Conservation (phyloP, 2,113 vertebrate species). For the Phocoena sinus region DNA sequence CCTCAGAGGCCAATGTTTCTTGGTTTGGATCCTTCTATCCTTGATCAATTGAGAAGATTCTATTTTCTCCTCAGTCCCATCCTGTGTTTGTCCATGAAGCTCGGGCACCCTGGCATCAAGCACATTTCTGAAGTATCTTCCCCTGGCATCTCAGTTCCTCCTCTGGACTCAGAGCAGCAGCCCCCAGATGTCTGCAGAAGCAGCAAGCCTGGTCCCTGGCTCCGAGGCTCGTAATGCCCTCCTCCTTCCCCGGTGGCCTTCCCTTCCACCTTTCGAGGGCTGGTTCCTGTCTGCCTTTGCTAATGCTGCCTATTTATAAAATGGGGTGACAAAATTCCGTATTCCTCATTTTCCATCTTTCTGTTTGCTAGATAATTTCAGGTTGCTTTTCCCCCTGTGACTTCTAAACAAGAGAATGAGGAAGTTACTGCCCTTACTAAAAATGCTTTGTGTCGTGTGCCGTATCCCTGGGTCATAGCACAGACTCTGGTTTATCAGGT, state of each 20-base stretch:
- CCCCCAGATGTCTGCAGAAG: neutral
- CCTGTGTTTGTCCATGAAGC: neutral
- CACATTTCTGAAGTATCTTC: neutral
- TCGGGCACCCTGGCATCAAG: neutral
- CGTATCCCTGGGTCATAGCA: neutral
- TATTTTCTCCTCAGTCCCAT: neutral
- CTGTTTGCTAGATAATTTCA: neutral
- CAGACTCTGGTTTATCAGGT: neutral
- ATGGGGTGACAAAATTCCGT: neutral
- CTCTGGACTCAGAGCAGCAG: neutral
- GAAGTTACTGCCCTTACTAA: neutral
- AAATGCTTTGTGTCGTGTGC: neutral
- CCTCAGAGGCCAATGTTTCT: neutral
- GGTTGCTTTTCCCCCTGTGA: neutral
- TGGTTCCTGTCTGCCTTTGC: neutral
- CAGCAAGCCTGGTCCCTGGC: neutral
- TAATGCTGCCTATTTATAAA: neutral
- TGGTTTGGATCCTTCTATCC: neutral
- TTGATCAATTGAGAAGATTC: neutral
- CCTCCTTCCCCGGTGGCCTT: neutral
- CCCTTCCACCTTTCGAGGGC: neutral
- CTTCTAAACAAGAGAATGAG: neutral
- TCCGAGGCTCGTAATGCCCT: fast-evolving
- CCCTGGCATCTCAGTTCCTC: neutral
- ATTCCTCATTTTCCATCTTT: neutral